Conservation (phyloP, 2,888 invertebrate species). For the Habrosyne pyritoides region DNA sequence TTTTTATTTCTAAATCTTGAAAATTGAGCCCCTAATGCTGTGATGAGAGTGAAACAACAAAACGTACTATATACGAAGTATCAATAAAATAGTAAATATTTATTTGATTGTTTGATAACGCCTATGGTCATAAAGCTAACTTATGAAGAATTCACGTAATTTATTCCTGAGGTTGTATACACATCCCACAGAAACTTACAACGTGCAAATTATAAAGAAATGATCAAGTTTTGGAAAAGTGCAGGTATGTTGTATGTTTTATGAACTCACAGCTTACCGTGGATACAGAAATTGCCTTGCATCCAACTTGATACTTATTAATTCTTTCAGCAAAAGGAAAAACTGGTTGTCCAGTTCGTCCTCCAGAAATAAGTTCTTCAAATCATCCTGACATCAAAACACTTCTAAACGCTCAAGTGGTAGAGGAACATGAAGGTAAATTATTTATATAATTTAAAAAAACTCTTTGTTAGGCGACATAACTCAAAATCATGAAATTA, state of each 20-base stretch:
- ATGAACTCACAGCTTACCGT: conserved; percentile 8
- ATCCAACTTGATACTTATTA: conserved; percentile 8
- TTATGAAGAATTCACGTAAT: conserved; percentile 47
- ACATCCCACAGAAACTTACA: conserved; percentile 32
- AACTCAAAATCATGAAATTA: too few relatives aligned
- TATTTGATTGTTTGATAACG: conserved; percentile 65
- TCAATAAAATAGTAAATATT: conserved; percentile 56
- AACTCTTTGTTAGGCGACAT: background rate
- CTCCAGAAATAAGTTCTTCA: conserved; percentile 60
- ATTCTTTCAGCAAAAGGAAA: conserved; percentile 75
- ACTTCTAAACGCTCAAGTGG: conserved; percentile 50
- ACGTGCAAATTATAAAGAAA: conserved; percentile 59
- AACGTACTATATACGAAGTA: too few relatives aligned
- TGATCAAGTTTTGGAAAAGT: conserved; percentile 92
- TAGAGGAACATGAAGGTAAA: conserved; percentile 64
- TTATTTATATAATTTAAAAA: background rate
- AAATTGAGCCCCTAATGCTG: too few relatives aligned
- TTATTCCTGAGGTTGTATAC: conserved; percentile 31
- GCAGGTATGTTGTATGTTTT: conserved; percentile 75
- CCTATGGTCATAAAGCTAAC: conserved; percentile 48
- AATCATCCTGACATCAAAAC: conserved; percentile 42
- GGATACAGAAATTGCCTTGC: conserved; percentile 7
- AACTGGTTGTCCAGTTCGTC: conserved; percentile 77
- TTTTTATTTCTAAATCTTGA: too few relatives aligned
- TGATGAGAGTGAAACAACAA: conserved; percentile 11